phyloP scores from a whole-genome alignment of 2,888 invertebrate species.

The Meandrusa payeni region DNA sequence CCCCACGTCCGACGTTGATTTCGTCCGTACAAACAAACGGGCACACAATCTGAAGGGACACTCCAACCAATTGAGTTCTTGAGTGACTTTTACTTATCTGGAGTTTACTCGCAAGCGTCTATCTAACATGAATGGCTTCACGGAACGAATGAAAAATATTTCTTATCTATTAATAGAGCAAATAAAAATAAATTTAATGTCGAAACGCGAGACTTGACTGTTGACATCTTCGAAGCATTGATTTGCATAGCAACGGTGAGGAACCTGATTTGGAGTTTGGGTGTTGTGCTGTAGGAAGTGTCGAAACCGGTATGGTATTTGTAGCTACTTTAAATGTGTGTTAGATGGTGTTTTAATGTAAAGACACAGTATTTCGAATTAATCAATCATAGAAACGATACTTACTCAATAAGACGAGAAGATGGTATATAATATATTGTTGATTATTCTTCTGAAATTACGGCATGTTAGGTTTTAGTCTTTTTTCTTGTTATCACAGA shows the following conservation, averaged over 20 bases:
- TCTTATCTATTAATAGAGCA: constrained; percentile 6
- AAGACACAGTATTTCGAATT: no score
- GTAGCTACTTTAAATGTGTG: no score
- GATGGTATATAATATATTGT: no score
- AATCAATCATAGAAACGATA: no score
- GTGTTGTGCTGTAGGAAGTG: not conserved
- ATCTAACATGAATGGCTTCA: constrained; percentile 6
- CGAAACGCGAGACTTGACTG: not conserved
- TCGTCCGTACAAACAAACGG: constrained; percentile 3
- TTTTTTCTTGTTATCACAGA: no score
- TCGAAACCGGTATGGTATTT: constrained; percentile 1
- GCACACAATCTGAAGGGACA: constrained; percentile 5
- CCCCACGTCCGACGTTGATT: not conserved
- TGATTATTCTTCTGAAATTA: no score
- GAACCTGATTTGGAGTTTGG: not conserved
- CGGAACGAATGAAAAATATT: constrained; percentile 4
- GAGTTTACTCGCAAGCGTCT: constrained; percentile 2
- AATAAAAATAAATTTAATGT: constrained; percentile 12
- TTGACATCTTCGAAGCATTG: not conserved
- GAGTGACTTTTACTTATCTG: constrained; percentile 14
- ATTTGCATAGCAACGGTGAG: constrained; percentile 1
- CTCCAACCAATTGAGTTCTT: constrained; percentile 6
- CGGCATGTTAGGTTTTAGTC: no score
- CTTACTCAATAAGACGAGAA: no score
- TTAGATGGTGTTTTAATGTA: no score